A percentile compares a stretch with the other conserved stretches of the same genome.
Conservation (phyloP, 2,888 invertebrate species). For the Drosophila paramelanica region DNA sequence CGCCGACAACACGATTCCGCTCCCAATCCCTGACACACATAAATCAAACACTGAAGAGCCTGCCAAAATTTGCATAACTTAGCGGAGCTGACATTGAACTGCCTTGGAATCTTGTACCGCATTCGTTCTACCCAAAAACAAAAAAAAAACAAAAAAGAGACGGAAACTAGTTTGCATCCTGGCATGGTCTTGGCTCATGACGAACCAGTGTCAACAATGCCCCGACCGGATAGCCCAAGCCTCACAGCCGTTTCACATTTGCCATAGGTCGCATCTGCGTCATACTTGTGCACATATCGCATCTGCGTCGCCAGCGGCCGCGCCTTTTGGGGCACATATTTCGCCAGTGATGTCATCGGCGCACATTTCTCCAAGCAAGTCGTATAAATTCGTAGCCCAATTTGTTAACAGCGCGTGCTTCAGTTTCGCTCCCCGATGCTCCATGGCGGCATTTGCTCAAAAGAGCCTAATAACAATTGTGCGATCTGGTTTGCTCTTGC, state of each 20-base stretch:
- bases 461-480: conserved; percentile 78
- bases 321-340: conserved; percentile 75
- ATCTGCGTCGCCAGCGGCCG: conserved; percentile 51
- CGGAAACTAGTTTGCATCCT: conserved; percentile 72
- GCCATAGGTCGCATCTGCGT: conserved; percentile 47
- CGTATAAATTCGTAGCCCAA: conserved; percentile 76
- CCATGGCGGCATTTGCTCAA: conserved; percentile 70
- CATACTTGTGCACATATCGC: conserved; percentile 19
- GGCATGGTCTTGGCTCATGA: conserved; percentile 53
- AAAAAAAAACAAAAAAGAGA: conserved; percentile 7
- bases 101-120: conserved; percentile 36
- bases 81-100: conserved; percentile 40
- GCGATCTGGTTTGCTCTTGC: conserved; percentile 63
- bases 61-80: conserved; percentile 67
- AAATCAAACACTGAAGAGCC: conserved; percentile 67
- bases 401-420: conserved; percentile 80
- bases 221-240: conserved; percentile 7
- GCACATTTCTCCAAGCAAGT: conserved; percentile 51
- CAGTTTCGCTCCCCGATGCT: conserved; percentile 56
- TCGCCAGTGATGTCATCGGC: conserved; percentile 74
- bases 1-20: conserved; percentile 30
- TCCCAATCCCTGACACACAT: conserved; percentile 57
- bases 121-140: conserved; percentile 62
- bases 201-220: conserved; percentile 52
- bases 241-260: conserved; percentile 7